phyloP scores from a whole-genome alignment of 2,113 vertebrate genomes.

The Polypterus senegalus region DNA sequence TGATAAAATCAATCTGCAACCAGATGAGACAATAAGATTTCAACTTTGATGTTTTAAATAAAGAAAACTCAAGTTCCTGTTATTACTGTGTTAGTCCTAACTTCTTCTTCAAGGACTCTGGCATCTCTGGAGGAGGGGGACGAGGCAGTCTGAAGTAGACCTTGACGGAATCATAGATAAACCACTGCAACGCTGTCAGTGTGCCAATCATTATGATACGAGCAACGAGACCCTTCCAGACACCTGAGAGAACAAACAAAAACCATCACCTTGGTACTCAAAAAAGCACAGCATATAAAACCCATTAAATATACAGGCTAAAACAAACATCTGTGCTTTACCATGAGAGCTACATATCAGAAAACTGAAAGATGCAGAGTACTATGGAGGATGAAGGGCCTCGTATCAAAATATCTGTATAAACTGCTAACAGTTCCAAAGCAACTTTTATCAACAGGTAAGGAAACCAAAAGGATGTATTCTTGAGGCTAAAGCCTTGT shows the following conservation, averaged over 20 bases:
- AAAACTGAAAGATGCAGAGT: too few relatives aligned
- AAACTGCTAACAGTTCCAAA: too few relatives aligned
- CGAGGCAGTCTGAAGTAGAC: constrained; percentile 96
- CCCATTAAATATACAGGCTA: too few relatives aligned
- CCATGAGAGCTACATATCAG: too few relatives aligned
- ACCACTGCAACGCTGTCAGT: constrained; percentile 95
- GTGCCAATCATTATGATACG: constrained; percentile 99
- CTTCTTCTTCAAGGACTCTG: constrained; percentile 96
- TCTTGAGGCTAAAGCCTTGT: too few relatives aligned
- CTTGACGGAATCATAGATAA: constrained; percentile 98
- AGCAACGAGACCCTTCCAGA: constrained; percentile 93
- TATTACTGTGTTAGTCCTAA: constrained; percentile 77
- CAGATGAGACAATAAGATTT: constrained; percentile 12
- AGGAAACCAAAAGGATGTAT: not conserved
- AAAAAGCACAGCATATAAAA: not conserved
- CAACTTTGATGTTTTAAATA: not conserved
- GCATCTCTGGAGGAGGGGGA: constrained; percentile 96
- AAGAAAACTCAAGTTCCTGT: constrained; percentile 32
- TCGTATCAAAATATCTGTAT: too few relatives aligned
- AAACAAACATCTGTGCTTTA: too few relatives aligned
- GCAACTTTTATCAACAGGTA: not conserved
- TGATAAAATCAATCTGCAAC: constrained; percentile 21
- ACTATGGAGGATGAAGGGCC: too few relatives aligned
- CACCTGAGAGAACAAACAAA: constrained; percentile 50
- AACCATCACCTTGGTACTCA: not conserved